Base-by-base conservation (phyloP, 2,797 vertebrate genomes). In the Esox lucius region DNA sequence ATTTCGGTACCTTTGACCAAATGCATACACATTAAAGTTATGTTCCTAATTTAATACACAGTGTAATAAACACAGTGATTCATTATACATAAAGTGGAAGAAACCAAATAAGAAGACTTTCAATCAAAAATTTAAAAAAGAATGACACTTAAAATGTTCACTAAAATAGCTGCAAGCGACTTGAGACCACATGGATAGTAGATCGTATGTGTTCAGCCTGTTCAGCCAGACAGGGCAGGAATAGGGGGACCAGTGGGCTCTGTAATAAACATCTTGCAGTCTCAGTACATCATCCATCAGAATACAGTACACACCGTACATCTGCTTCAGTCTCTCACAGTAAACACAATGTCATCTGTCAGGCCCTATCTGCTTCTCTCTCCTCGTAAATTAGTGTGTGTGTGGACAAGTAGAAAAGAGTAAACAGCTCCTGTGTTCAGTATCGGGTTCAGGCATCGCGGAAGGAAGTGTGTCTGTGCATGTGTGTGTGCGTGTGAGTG, bases 341-440 rank as follows among this genome's bases (percentile, higher is more conserved):
- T 74, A 59, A 69, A 75, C 28, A 69, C 61, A 70, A 68, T 39
- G 69, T 79, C 67, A 65, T 59, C 42, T 49, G 72, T 71, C 69
- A 67, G 42, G 70, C 59, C 72, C 56, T 59, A 73, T 75, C 75
- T 74, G 48, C 75, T 65, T 80, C 72, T 75, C 71, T 82, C 72
- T 51, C 79, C 64, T 71, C 66, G 72, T 80, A 71, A 79, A 79
- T 82, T 56, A 79, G 70, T 68, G 56, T 73, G 70, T 75, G 72
- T 76, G 49, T 56, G 33, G 78, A 75, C 75, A 77, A 75, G 68
- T 66, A 62, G 75, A 75, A 61, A 64, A 70, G 72, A 70, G 75
- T 77, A 72, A 76, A 78, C 80, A 77, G 72, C 78, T 82, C 74
- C 76, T 76, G 65, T 77, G 72, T 48, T 75, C 75, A 59, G 78